Conservation (phyloP, 2,113 vertebrate species). For the Ptychochromis oligacanthus region DNA sequence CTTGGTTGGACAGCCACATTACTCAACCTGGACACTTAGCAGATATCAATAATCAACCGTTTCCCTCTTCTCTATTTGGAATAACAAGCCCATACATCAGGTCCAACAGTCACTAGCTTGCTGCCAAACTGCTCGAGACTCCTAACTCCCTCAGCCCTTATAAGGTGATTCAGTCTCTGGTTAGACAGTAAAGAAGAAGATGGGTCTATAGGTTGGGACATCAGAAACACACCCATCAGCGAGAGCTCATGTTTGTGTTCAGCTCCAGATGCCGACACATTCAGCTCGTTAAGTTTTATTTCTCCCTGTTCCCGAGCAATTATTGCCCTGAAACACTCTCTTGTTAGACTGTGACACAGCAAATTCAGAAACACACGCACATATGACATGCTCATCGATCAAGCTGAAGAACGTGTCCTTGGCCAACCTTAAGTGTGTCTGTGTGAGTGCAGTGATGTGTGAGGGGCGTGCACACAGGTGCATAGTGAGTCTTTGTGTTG, state of each 20-base stretch:
- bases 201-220: slow-evolving; percentile 36
- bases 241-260: slow-evolving; percentile 35
- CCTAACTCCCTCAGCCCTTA: slow-evolving; percentile 48
- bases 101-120: slow-evolving; percentile 22
- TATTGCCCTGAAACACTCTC: slow-evolving; percentile 39
- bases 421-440: slow-evolving; percentile 47
- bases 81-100: slow-evolving; percentile 69
- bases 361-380: slow-evolving; percentile 46
- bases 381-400: slow-evolving; percentile 54
- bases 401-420: slow-evolving; percentile 42
- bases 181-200: slow-evolving; percentile 2
- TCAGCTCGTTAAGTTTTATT: slow-evolving; percentile 37
- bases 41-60: slow-evolving; percentile 68
- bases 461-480: slow-evolving; percentile 19
- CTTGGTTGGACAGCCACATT: slow-evolving; percentile 47
- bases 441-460: background rate
- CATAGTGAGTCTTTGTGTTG: slow-evolving; percentile 17
- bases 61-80: slow-evolving; percentile 67
- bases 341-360: slow-evolving; percentile 51
- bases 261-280: slow-evolving; percentile 25
- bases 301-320: background rate
- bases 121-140: slow-evolving; percentile 35
- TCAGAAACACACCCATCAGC: background rate
- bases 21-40: slow-evolving; percentile 63
- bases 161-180: slow-evolving; percentile 46